Evolutionary conservation across 37 sponge, comb jelly and placozoan genomes (phyloP).

Genomic region (Ianthella basta): DNA sequence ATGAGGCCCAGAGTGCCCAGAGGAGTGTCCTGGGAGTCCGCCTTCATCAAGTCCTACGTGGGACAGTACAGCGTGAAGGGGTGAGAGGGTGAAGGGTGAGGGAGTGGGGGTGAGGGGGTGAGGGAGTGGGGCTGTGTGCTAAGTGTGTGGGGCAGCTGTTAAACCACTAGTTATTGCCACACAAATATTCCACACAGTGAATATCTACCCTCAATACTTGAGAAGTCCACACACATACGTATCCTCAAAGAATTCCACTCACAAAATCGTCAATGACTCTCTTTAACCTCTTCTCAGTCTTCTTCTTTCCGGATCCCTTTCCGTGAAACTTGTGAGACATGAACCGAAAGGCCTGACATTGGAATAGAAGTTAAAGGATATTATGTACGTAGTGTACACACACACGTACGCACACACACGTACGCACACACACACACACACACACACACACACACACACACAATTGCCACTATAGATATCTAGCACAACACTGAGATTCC

Average conservation of each 20-base stretch:
- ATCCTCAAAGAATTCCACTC: background rate
- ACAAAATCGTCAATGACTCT: slow-evolving; percentile 83
- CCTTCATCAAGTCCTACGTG: slow-evolving; percentile 71
- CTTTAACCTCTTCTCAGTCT: slow-evolving; percentile 91
- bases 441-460: background rate
- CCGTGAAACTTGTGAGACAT: slow-evolving; percentile 99
- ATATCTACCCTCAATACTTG: background rate
- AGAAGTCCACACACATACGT: background rate
- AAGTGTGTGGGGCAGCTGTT: no score
- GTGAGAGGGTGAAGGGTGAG: no score
- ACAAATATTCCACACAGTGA: no score
- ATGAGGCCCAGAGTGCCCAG: slow-evolving; percentile 85
- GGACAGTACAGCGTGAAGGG: no score
- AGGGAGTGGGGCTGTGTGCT: no score
- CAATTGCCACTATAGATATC: no score
- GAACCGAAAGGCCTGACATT: slow-evolving; percentile 60
- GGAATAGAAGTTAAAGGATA: background rate
- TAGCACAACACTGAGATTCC: no score
- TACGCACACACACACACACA: slow-evolving; percentile 8
- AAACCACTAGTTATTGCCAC: no score
- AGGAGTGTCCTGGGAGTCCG: slow-evolving; percentile 91
- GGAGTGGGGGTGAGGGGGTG: no score
- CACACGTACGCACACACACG: background rate
- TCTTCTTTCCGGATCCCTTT: slow-evolving; percentile 90
- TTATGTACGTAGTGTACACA: background rate